Conservation (phyloP, 2,797 vertebrate species). For the Antennarius maculatus region DNA sequence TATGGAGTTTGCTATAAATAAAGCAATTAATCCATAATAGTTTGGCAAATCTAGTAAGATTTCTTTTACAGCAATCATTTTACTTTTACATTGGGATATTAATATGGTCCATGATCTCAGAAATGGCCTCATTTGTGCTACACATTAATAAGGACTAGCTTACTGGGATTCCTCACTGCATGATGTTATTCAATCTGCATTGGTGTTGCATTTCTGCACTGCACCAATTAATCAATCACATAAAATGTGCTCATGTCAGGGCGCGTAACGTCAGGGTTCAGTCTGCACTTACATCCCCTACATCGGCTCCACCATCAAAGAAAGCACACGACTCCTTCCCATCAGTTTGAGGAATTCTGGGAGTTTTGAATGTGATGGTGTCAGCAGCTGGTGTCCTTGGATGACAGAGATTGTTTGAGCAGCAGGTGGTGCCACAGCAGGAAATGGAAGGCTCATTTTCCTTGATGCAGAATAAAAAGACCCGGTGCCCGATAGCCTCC, state of each 20-base stretch:
- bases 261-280: slow-evolving; percentile 14
- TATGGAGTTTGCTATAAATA: slow-evolving; percentile 15
- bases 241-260: slow-evolving; percentile 24
- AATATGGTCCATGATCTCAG: slow-evolving; percentile 22
- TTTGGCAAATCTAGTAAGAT: slow-evolving; percentile 8
- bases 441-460: slow-evolving; percentile 81
- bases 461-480: slow-evolving; percentile 70
- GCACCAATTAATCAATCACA: slow-evolving; percentile 30
- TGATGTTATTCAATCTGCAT: slow-evolving; percentile 13
- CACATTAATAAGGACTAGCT: neutral
- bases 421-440: slow-evolving; percentile 73
- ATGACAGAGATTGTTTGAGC: slow-evolving; percentile 72
- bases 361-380: slow-evolving; percentile 74
- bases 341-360: slow-evolving; percentile 44
- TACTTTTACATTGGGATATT: slow-evolving; percentile 25
- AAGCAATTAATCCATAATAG: slow-evolving; percentile 1
- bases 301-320: slow-evolving; percentile 38
- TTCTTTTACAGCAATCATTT: slow-evolving; percentile 11
- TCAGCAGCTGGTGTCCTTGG: slow-evolving; percentile 76
- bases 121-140: neutral
- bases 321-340: slow-evolving; percentile 40
- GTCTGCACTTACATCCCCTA: slow-evolving; percentile 23
- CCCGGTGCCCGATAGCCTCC: slow-evolving; percentile 52
- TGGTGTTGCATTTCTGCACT: too few relatives aligned
- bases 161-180: neutral